A percentile compares a stretch with the other conserved stretches of the same genome.
These are phyloP conservation scores for Conops quadrifasciatus DNA, from an alignment of 2,888 invertebrate genomes.

Conservation along the genomic window DNA sequence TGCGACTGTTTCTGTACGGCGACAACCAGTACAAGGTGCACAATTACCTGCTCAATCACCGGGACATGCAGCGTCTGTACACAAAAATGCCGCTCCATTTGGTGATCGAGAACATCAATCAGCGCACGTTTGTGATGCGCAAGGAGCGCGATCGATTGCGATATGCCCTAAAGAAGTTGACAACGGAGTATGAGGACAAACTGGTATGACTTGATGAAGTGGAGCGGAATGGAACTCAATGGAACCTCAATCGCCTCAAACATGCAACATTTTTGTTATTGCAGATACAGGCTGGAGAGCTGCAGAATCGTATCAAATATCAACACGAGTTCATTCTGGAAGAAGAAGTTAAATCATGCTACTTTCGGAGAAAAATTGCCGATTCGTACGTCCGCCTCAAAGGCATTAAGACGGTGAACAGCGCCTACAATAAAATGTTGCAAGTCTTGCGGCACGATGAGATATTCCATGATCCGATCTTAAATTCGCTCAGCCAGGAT, in stretches of 20 bases:
- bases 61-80: slow-evolving; percentile 60
- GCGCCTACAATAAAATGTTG: slow-evolving; percentile 60
- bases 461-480: slow-evolving; percentile 62
- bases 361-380: slow-evolving; percentile 57
- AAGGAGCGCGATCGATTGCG: slow-evolving; percentile 61
- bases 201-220: slow-evolving; percentile 47
- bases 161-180: slow-evolving; percentile 52
- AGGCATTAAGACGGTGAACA: slow-evolving; percentile 59
- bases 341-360: slow-evolving; percentile 55
- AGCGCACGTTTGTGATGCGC: slow-evolving; percentile 61
- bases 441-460: slow-evolving; percentile 58
- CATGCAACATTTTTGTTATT: neutral
- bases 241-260: neutral
- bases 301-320: slow-evolving; percentile 61
- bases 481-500: slow-evolving; percentile 58
- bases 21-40: slow-evolving; percentile 54
- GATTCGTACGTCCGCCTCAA: slow-evolving; percentile 61
- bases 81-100: slow-evolving; percentile 59
- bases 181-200: slow-evolving; percentile 51
- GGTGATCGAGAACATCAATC: slow-evolving; percentile 62
- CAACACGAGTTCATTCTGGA: slow-evolving; percentile 56
- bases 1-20: slow-evolving; percentile 54
- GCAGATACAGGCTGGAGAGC: slow-evolving; percentile 53
- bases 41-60: slow-evolving; percentile 58
- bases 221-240: neutral